phyloP scores from a whole-genome alignment of 1,140 invertebrate genomes.

The Platorchestia sp. region DNA sequence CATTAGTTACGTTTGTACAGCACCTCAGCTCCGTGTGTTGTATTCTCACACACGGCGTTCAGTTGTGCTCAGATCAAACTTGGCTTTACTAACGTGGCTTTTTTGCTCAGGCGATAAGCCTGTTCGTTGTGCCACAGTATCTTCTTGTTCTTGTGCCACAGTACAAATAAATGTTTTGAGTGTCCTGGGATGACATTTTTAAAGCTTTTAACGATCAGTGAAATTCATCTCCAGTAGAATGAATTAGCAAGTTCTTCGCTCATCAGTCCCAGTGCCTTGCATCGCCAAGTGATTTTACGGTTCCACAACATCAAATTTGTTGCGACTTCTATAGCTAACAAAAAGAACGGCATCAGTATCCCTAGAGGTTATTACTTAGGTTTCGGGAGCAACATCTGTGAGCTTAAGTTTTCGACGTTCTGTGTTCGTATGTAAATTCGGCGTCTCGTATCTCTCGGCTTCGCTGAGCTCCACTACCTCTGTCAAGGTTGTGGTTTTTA shows the following conservation, averaged over 20 bases:
- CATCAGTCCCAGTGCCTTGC: not conserved
- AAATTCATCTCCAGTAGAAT: not conserved
- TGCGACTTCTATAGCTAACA: too few species aligned
- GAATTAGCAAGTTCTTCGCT: not conserved
- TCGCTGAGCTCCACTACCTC: not conserved
- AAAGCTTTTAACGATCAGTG: too few species aligned
- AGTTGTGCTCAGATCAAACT: slow-evolving; percentile 8
- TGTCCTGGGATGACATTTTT: too few species aligned
- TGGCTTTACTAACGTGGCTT: not conserved
- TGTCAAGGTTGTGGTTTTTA: slow-evolving; percentile 60
- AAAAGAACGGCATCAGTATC: not conserved
- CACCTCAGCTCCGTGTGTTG: slow-evolving; percentile 32
- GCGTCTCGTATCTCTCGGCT: not conserved
- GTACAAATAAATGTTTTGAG: not conserved
- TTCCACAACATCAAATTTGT: too few species aligned
- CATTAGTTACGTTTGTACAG: not conserved
- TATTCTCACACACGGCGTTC: slow-evolving; percentile 13
- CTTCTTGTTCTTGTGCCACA: not conserved
- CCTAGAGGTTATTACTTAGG: not conserved
- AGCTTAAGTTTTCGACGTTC: not conserved
- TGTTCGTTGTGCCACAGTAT: not conserved
- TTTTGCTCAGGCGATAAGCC: not conserved
- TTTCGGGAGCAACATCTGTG: not conserved
- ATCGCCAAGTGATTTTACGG: too few species aligned
- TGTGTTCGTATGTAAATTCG: not conserved